phyloP scores from a whole-genome alignment of 2,888 invertebrate species.

The Gnatocerus cornutus region DNA sequence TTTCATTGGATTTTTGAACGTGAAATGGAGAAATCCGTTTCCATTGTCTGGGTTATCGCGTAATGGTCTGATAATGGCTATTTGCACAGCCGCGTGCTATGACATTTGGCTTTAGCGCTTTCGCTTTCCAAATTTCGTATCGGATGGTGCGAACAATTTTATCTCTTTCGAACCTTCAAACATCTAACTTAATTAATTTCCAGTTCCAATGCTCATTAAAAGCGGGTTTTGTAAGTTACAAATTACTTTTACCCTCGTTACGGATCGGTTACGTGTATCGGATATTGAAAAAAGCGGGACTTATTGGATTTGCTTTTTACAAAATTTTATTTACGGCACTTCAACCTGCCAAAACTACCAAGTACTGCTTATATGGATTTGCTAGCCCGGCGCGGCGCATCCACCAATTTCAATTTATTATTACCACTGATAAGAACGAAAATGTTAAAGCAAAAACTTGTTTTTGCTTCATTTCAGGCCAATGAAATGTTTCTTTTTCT shows the following conservation, averaged over 20 bases:
- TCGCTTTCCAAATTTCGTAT: constrained; percentile 17
- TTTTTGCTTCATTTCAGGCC: no score
- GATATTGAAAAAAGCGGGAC: not conserved
- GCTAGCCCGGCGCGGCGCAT: no score
- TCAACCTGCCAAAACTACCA: no score
- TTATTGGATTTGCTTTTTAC: constrained; percentile 8
- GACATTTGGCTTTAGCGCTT: constrained; percentile 37
- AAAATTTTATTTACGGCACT: no score
- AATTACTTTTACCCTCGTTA: constrained; percentile 12
- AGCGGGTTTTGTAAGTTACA: constrained; percentile 8
- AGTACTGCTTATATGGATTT: no score
- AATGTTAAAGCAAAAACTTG: no score
- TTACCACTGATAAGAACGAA: no score
- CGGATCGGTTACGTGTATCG: constrained; percentile 4
- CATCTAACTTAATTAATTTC: constrained; percentile 31
- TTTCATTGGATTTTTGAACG: constrained; percentile 49
- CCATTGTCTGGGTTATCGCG: constrained; percentile 49
- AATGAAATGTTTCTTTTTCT: no score
- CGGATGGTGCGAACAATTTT: constrained; percentile 23
- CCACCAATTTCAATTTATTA: no score
- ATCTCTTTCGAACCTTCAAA: constrained; percentile 16
- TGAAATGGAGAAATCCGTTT: constrained; percentile 47
- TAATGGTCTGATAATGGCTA: constrained; percentile 51
- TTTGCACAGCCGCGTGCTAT: constrained; percentile 43
- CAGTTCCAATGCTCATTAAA: constrained; percentile 16